A percentile compares a stretch with the other conserved stretches of the same genome.
These are phyloP conservation scores for Apotomis betuletana DNA, from an alignment of 2,888 invertebrate genomes.

Conservation along the genomic window DNA sequence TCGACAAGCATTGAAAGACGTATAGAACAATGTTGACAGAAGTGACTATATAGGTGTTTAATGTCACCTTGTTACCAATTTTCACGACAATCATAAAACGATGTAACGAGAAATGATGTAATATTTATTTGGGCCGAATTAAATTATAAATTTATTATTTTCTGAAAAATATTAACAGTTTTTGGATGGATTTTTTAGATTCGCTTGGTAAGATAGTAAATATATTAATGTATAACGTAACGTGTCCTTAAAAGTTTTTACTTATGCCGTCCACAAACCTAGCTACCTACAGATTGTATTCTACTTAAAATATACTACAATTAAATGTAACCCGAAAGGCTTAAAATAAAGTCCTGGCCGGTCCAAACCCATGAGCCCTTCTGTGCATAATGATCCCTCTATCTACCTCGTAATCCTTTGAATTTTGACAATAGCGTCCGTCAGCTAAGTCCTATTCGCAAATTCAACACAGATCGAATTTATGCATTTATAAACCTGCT, in stretches of 20 bases:
- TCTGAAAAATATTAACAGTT: constrained; percentile 27
- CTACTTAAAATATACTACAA: too few relatives aligned
- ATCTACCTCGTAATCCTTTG: too few relatives aligned
- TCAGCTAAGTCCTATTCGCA: too few relatives aligned
- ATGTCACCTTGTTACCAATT: constrained; percentile 14
- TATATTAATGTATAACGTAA: constrained; percentile 4
- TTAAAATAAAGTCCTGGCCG: too few relatives aligned
- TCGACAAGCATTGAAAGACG: not conserved
- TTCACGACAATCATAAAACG: constrained; percentile 48
- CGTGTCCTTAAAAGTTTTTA: not conserved
- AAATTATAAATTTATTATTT: not conserved
- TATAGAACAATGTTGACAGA: not conserved
- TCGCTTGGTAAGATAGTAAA: constrained; percentile 59
- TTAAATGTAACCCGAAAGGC: too few relatives aligned
- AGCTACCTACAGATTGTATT: too few relatives aligned
- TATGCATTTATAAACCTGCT: not conserved
- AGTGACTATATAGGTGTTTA: constrained; percentile 9
- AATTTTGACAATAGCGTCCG: too few relatives aligned
- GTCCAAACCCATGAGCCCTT: too few relatives aligned
- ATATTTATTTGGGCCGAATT: constrained; percentile 45
- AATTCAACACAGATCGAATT: too few relatives aligned
- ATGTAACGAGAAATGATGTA: constrained; percentile 51
- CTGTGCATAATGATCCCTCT: too few relatives aligned
- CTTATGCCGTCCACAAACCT: too few relatives aligned
- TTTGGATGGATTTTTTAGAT: constrained; percentile 71